Conservation (phyloP, 53 echinoderm and acorn worm genomes). For the Crossaster papposus region DNA sequence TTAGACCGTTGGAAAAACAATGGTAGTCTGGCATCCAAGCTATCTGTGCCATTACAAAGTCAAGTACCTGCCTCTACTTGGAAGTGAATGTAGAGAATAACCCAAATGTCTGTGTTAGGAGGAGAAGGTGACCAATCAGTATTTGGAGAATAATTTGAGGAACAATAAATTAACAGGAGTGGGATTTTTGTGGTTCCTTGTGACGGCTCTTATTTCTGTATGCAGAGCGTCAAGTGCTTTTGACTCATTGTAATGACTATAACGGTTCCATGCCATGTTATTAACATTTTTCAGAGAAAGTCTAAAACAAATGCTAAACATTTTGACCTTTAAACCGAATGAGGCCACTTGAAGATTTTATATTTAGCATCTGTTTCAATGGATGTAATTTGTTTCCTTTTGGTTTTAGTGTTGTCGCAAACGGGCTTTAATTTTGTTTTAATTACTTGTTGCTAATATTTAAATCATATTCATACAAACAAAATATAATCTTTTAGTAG, state of each 20-base stretch:
- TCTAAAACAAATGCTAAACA: slow-evolving; percentile 60
- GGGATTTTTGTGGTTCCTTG: neutral
- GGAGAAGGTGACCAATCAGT: slow-evolving; percentile 3
- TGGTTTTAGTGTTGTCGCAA: slow-evolving; percentile 26
- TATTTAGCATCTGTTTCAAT: slow-evolving; percentile 50
- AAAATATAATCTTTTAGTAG: slow-evolving; percentile 39
- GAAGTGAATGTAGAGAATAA: neutral
- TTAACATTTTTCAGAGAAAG: slow-evolving; percentile 7
- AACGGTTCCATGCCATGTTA: slow-evolving; percentile 49
- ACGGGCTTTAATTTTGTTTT: slow-evolving; percentile 50
- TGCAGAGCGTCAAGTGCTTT: slow-evolving; percentile 16
- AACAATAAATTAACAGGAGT: neutral
- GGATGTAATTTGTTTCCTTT: neutral
- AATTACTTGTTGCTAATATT: slow-evolving; percentile 49
- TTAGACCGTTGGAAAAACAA: neutral
- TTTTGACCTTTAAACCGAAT: neutral
- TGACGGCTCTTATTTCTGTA: neutral
- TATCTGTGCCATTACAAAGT: slow-evolving; percentile 30
- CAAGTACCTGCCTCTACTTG: slow-evolving; percentile 51
- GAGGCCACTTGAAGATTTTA: slow-evolving; percentile 5
- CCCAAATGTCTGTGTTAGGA: neutral
- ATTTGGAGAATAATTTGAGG: neutral
- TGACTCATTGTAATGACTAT: slow-evolving; percentile 17
- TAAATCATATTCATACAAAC: slow-evolving; percentile 26
- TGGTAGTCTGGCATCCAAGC: slow-evolving; percentile 51